Base-by-base conservation (phyloP, 2,797 vertebrate species). In the Typhlichthys subterraneus region DNA sequence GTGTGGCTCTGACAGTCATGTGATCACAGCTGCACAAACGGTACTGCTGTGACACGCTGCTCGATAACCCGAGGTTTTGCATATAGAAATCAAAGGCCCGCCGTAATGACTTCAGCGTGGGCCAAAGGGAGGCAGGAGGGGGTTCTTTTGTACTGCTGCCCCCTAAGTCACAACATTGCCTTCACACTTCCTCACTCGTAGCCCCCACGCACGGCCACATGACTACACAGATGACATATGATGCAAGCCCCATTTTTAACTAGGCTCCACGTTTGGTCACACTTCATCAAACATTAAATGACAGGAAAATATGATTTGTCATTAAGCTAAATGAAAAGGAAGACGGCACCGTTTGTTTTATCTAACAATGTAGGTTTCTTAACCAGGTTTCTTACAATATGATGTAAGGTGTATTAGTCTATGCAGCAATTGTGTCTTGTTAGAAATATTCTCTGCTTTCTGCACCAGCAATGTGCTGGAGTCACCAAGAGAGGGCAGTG, bases 401-500 rank as follows among this genome's bases (percentile, higher is more conserved):
- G 33, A 38, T 38, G 7, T 9, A 38, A 2, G 33, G 33, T 38
- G 8, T 38, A 38, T 38, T 38, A 38, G 6, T 38, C 33, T 38
- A 38, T 9, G 33, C 8, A 38, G 33, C 33, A 38, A 38, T 38
- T 38, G 33, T 8, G 1, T 38, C 33, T 9, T 9, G 33, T 38
- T 38, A 38, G 33, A 38, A 38, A 7, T 9, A 38, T 38, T 38
- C 33, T 38, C 33, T 38, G 33, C 33, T 38, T 38, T 38, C 29
- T 12, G 33, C 17, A 48, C 12, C 33, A 61, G 76, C 71, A 70
- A 38, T 89, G 76, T 63, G 60, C 29, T 54, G 13, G 52, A 82
- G 58, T 56, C 59, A 66, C 90, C 93, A 91, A 89, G 70, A 93
- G 93, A 92, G 91, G 92, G 91, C 92, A 92, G 89, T 92, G 77